Evolutionary conservation across 2,113 vertebrate species (phyloP).

Genomic region (Chunga burmeisteri): DNA sequence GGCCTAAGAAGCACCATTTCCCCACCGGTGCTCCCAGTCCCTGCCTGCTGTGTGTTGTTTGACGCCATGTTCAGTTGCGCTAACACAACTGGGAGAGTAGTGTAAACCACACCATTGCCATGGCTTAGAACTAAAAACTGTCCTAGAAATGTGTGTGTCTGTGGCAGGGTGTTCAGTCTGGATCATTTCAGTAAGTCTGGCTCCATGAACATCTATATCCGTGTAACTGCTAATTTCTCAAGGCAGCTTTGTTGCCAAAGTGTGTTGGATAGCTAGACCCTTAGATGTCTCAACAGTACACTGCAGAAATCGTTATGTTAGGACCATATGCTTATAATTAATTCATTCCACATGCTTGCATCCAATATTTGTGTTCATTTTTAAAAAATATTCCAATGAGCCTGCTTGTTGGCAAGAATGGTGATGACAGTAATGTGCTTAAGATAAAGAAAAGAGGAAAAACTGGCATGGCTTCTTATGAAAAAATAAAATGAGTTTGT

Average conservation of each 20-base stretch:
- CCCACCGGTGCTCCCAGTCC: accelerated
- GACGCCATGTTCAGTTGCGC: accelerated
- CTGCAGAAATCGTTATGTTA: neutral
- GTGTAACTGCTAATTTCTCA: neutral
- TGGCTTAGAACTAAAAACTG: neutral
- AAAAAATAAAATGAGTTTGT: neutral
- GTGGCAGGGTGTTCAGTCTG: neutral
- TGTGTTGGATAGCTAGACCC: neutral
- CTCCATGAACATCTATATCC: neutral
- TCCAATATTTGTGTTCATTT: constrained; percentile 36
- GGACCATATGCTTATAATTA: constrained; percentile 40
- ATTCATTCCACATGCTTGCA: constrained; percentile 40
- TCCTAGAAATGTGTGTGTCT: neutral
- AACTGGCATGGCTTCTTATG: neutral
- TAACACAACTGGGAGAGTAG: neutral
- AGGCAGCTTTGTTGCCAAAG: neutral
- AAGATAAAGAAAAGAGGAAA: neutral
- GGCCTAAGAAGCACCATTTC: neutral
- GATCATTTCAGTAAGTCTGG: neutral
- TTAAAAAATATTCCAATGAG: constrained; percentile 32
- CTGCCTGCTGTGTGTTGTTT: neutral
- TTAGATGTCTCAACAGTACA: neutral
- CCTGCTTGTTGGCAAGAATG: constrained; percentile 24
- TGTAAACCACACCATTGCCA: neutral
- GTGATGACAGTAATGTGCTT: neutral